Percentiles rank a stretch among this genome's conserved stretches.
phyloP scores from a whole-genome alignment of 2,113 vertebrate species.

The Leucopsar rothschildi region DNA sequence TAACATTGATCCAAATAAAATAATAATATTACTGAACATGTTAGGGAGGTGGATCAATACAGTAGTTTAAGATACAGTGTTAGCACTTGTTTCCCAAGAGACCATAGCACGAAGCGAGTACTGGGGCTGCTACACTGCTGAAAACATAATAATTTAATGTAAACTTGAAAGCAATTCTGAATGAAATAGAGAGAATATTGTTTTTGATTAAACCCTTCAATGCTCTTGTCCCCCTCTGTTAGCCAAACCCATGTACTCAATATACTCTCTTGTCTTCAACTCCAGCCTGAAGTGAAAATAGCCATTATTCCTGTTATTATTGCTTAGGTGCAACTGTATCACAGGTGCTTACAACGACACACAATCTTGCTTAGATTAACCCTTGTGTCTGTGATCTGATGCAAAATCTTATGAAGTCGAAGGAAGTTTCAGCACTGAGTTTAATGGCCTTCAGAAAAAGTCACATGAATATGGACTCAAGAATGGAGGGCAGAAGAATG shows the following conservation, averaged over 20 bases:
- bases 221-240: not conserved
- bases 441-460: not conserved
- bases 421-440: not conserved
- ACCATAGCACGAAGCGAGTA: not conserved
- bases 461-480: not conserved
- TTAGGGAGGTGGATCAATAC: conserved; percentile 50
- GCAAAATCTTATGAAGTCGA: not conserved
- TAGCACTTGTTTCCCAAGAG: conserved; percentile 51
- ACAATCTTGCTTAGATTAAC: not conserved
- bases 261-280: not conserved
- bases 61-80: conserved; percentile 51
- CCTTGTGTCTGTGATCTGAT: not conserved
- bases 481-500: not conserved
- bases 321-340: not conserved
- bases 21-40: conserved; percentile 59
- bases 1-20: conserved; percentile 66
- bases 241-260: conserved; percentile 19
- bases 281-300: not conserved
- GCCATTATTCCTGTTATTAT: not conserved
- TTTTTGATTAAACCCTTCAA: conserved; percentile 28
- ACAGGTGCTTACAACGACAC: not conserved
- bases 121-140: not conserved
- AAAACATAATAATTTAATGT: conserved; percentile 54
- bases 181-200: conserved; percentile 26
- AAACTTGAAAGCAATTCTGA: conserved; percentile 32